phyloP scores from a whole-genome alignment of 1,140 invertebrate species.

The Pogonognathellus flavescens region DNA sequence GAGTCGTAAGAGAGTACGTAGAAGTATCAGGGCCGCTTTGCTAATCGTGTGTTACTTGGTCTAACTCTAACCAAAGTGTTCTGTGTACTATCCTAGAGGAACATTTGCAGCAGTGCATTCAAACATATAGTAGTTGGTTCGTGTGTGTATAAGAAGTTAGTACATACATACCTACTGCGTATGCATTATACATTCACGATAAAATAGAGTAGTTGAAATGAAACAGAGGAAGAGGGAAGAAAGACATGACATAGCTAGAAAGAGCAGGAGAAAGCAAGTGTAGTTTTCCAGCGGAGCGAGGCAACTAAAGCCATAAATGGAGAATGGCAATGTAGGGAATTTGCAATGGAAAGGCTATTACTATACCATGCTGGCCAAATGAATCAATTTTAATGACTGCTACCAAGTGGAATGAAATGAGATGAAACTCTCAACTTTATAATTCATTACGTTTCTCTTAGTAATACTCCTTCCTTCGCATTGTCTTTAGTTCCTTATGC shows the following conservation, averaged over 20 bases:
- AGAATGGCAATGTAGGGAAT: slow-evolving; percentile 39
- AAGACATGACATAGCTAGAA: background rate
- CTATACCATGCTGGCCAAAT: slow-evolving; percentile 16
- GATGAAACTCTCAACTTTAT: slow-evolving; percentile 50
- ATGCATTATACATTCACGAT: too few relatives aligned
- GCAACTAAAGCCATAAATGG: slow-evolving; percentile 28
- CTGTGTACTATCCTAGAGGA: too few relatives aligned
- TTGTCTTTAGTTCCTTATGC: slow-evolving; percentile 30
- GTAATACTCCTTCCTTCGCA: slow-evolving; percentile 26
- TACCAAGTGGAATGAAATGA: slow-evolving; percentile 47
- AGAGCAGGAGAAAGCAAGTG: background rate
- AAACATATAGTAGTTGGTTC: too few relatives aligned
- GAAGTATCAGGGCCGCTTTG: too few relatives aligned
- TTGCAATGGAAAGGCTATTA: slow-evolving; percentile 41
- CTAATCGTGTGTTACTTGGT: too few relatives aligned
- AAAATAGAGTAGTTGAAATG: background rate
- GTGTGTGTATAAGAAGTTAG: too few relatives aligned
- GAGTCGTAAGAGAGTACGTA: too few relatives aligned
- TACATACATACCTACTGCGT: too few relatives aligned
- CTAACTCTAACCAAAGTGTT: too few relatives aligned
- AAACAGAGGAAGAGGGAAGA: background rate
- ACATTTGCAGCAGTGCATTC: too few relatives aligned
- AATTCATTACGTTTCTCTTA: slow-evolving; percentile 36
- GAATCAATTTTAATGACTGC: slow-evolving; percentile 50
- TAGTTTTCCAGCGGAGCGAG: background rate